phyloP scores from a whole-genome alignment of 2,888 invertebrate genomes.

The Agrotis puta region DNA sequence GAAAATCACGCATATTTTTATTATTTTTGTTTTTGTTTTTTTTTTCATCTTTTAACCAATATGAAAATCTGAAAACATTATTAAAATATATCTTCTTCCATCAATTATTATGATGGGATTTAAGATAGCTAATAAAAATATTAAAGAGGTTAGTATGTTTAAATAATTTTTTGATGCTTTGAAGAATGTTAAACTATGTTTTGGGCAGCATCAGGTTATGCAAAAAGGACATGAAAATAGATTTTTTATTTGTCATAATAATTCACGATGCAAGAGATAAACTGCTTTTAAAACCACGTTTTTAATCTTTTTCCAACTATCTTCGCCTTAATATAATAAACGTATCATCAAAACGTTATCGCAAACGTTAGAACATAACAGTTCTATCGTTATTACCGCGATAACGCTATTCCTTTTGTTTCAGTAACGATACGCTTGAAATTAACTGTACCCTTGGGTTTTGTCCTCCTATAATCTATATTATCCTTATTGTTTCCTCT shows the following conservation, averaged over 20 bases:
- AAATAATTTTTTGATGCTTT: too few relatives aligned
- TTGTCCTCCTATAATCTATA: slow-evolving; percentile 13
- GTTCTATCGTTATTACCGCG: slow-evolving; percentile 32
- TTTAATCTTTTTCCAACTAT: too few relatives aligned
- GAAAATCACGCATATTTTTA: too few relatives aligned
- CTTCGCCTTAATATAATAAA: slow-evolving; percentile 10
- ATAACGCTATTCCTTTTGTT: slow-evolving; percentile 49
- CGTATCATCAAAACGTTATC: slow-evolving; percentile 37
- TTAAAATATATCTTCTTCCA: background rate
- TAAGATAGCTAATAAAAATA: too few relatives aligned
- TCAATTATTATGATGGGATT: background rate
- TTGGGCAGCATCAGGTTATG: too few relatives aligned
- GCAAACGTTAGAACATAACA: slow-evolving; percentile 30
- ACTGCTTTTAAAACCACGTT: too few relatives aligned
- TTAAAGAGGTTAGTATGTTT: too few relatives aligned
- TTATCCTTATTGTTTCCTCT: slow-evolving; percentile 41
- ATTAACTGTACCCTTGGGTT: slow-evolving; percentile 52
- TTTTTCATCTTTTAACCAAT: background rate
- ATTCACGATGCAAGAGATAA: too few relatives aligned
- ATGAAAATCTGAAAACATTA: background rate
- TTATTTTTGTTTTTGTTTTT: background rate
- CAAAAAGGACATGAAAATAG: too few relatives aligned
- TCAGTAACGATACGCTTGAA: slow-evolving; percentile 29
- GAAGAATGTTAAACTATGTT: too few relatives aligned
- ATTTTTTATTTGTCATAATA: too few relatives aligned